Evolutionary conservation across 92 coral and sea anemone species (phyloP).

Genomic region (Desmophyllum pertusum): DNA sequence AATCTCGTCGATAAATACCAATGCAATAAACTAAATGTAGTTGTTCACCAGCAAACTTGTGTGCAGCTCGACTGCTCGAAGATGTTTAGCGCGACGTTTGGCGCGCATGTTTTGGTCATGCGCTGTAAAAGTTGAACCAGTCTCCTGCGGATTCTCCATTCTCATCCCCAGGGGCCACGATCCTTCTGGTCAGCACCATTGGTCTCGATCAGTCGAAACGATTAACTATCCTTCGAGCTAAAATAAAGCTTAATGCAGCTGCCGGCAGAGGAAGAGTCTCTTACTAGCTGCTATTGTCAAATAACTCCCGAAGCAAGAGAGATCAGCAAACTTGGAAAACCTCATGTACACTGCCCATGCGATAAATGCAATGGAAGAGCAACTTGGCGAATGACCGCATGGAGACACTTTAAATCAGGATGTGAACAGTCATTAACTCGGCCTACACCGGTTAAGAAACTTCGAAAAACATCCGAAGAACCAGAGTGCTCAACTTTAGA

Average conservation of each 20-base stretch:
- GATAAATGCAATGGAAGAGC: constrained; percentile 54
- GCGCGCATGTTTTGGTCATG: too few relatives aligned
- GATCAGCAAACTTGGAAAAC: constrained; percentile 43
- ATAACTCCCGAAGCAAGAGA: constrained; percentile 48
- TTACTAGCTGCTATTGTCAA: constrained; percentile 51
- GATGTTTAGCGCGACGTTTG: background rate
- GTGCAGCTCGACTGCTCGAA: background rate
- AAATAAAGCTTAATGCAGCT: too few relatives aligned
- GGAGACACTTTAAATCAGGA: constrained; percentile 55
- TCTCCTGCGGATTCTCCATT: constrained; percentile 26
- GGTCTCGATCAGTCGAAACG: too few relatives aligned
- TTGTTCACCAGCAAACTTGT: background rate
- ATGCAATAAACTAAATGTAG: background rate
- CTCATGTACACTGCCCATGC: constrained; percentile 71
- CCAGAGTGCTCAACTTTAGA: constrained; percentile 5
- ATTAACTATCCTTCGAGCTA: too few relatives aligned
- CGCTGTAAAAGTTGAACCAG: too few relatives aligned
- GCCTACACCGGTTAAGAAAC: constrained; percentile 9
- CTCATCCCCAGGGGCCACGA: too few relatives aligned
- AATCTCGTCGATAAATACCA: background rate
- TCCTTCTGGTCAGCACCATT: too few relatives aligned
- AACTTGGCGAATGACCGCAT: constrained; percentile 67
- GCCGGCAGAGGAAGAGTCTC: constrained; percentile 23
- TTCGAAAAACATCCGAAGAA: constrained; percentile 11
- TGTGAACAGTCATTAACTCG: constrained; percentile 13